Percentiles rank a stretch among this genome's conserved stretches.
Conservation (phyloP, 1,140 invertebrate species). For the Oryctes rhinoceros region DNA sequence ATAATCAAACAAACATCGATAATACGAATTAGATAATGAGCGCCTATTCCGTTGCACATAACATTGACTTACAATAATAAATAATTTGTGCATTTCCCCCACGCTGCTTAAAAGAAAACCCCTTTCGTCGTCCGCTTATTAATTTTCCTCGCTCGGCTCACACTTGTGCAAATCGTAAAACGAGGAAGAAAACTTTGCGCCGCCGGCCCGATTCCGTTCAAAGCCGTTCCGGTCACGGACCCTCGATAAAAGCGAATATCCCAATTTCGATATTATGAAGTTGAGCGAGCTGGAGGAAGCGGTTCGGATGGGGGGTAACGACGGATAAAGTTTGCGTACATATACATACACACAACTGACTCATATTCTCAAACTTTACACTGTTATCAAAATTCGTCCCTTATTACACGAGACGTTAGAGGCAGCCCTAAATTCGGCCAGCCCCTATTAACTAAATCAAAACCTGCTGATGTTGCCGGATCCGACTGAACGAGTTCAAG, state of each 20-base stretch:
- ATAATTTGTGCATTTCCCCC: no score
- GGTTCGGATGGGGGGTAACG: not conserved
- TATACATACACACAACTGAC: not conserved
- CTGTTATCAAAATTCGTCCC: constrained; percentile 29
- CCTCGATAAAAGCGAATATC: constrained; percentile 34
- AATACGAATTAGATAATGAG: no score
- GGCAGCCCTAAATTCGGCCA: not conserved
- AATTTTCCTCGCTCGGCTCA: constrained; percentile 6
- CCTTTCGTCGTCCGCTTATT: not conserved
- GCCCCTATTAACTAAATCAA: not conserved
- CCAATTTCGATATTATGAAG: constrained; percentile 35
- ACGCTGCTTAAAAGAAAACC: not conserved
- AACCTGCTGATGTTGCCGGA: constrained; percentile 10
- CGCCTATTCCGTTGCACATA: no score
- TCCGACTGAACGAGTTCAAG: not conserved
- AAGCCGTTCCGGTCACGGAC: constrained; percentile 22
- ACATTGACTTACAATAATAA: no score
- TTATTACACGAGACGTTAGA: constrained; percentile 5
- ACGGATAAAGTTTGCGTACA: constrained; percentile 3
- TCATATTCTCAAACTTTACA: not conserved
- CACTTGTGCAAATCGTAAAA: constrained; percentile 26
- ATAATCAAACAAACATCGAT: no score
- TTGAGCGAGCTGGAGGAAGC: not conserved
- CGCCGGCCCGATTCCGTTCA: not conserved
- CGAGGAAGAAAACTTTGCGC: not conserved